Base-by-base conservation (phyloP, 2,888 invertebrate genomes). In the Apoda limacodes region DNA sequence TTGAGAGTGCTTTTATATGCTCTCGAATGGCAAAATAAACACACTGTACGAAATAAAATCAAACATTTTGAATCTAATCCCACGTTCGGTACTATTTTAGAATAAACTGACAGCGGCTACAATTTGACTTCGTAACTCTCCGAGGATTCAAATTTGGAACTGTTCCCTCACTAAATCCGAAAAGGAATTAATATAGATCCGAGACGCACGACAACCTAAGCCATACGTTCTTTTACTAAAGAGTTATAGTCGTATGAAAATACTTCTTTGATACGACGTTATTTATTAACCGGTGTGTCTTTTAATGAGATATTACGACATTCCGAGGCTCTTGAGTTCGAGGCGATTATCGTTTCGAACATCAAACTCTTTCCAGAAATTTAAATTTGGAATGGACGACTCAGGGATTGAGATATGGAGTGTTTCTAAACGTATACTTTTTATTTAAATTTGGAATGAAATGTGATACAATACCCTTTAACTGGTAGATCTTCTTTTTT, bases 321-420 rank as follows among this genome's bases (percentile, higher is more conserved):
- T 71, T 69, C 71, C 69, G 52, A 51, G 59, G 40, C 17, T 5
- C 48, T 55, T 61, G 59, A 55, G 51, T 60, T 55, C 49, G 49
- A 48, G 49, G 49, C 62, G 70, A 71, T 69, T 70, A 72, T 71
- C 72, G 64, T 69, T 60, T 52, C 59, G 56, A 62, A 64, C 66
- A 64, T 66, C 68, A 64, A 70, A 72, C 70, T 70, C 65, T 72
- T 75, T 69, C 63, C 65, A 70, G 69, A 70, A 71, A 66, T 68
- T 65, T 71, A 72, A 71, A 72, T 74, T 70, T 68, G 60, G 70
- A 68, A 68, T 56, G 59, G 54, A 50, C 45, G 47, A 50, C 57
- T 52, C 51, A 53, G 55, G 63, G 63, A 67, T 70, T 72, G 65
- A 71, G 63, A 65, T 65, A 71, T 64, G 61, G 60, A 55, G 63